Evolutionary conservation across 2,113 vertebrate genomes (phyloP), one percentile per base, ranked within the genome.

Genomic region (Tricholaema leucomelas): DNA sequence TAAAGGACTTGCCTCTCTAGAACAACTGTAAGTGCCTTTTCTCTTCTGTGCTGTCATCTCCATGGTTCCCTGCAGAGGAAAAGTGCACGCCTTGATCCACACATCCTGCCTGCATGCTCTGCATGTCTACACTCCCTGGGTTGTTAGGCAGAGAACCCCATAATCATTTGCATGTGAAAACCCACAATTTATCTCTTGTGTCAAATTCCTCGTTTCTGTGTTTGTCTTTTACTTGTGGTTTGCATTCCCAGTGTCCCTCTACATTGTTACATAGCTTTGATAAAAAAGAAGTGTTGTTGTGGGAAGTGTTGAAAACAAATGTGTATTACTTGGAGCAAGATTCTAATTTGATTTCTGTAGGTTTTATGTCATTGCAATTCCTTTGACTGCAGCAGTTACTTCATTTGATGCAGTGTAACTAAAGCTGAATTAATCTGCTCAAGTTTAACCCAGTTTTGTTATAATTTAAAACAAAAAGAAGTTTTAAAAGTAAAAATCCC

Each of bases 1-100:
- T 99, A 99, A 99, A 98, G 99, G 99, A 97, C 99, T 99, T 98
- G 98, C 98, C 98, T 99, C 99, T 98, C 98, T 99, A 97, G 99
- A 99, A 93, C 99, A 99, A 98, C 99, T 99, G 99, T 99, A 99
- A 99, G 99, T 99, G 98, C 98, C 97, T 95, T 95, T 96, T 94
- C 95, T 94, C 95, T 59, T 95, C 93, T 92, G 94, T 95, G 91
- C 96, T 94, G 87, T 81, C 94, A 58, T 95, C 92, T 87, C 75
- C 90, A 91, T 95, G 82, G 91, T 91, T 87, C 94, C 91, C 94
- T 67, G 75, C 70, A 85, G 69, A 96, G 94, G 90, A 92, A 81
- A 84, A 91, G 65, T 71, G 95, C 95, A 96, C 92, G 91, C 82
- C 91, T 92, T 74, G 86, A 67, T 70, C 59, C 28, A 0, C 72